Base-by-base conservation (phyloP, 2,888 invertebrate species). In the Nomada lathburiana region DNA sequence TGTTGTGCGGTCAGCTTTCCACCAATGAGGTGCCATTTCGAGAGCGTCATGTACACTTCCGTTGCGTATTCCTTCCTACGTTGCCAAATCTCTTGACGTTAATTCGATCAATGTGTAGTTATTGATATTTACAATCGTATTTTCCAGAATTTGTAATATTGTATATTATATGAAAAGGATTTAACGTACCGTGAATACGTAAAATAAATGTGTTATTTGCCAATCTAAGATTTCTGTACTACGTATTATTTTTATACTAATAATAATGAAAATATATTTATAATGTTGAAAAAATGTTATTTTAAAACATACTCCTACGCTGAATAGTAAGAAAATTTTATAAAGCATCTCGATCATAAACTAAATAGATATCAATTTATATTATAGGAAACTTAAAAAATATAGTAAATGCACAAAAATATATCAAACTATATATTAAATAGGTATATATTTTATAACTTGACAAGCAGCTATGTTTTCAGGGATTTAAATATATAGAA, bases 1-100 rank as follows among this genome's bases (percentile, higher is more conserved):
- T 1, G 72, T 63, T 29, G 23, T 29, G 52, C 75, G 82, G 74
- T 47, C 57, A n/a, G 1, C 57, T 60, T 65, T 18, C 67, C 72
- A 80, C 86, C 86, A 83, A 76, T 82, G 53, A 67, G 76, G 65
- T 73, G 62, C 57, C 76, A 65, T 69, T 13, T 71, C 13, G 73
- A 53, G 64, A n/a, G 59, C 83, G 75, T 86, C 72, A 81, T 77
- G 83, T 76, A 83, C 82, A 68, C 76, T 82, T 79, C 77, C 76
- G 64, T 57, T 82, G 68, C 81, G 64, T 76, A 72, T 52, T 53
- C 59, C 82, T 67, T 9, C 9, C 84, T 55, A 23, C 64, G 79
- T 82, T 83, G 77, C 80, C 80, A 73, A 47, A 42, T 65, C 9
- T 76, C 47, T 67, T 57, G 3, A 23, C 55, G 36, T 64, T 63